phyloP scores from a whole-genome alignment of 2,113 vertebrate species.

The Eolophus roseicapilla region DNA sequence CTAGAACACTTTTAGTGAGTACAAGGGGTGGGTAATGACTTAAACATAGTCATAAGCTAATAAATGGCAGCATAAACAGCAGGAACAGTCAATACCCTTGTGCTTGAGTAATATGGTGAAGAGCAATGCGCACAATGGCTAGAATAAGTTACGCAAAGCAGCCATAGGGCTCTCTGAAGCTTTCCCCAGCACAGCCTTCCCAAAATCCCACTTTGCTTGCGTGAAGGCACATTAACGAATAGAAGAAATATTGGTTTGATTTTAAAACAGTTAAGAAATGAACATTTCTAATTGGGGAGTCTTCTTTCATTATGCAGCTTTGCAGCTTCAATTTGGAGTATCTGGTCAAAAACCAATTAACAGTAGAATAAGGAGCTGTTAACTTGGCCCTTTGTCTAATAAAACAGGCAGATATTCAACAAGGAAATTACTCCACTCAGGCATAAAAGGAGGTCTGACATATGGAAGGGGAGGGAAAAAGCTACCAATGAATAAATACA shows the following conservation, averaged over 20 bases:
- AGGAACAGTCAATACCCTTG: not conserved
- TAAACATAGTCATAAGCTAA: not conserved
- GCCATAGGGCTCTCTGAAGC: not conserved
- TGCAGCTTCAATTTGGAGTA: not conserved
- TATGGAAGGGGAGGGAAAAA: not conserved
- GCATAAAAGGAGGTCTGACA: not conserved
- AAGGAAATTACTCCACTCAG: not conserved
- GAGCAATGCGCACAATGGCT: not conserved
- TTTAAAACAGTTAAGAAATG: not conserved
- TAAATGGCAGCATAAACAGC: accelerated
- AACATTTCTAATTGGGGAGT: not conserved
- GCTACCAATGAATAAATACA: not conserved
- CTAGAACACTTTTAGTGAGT: not conserved
- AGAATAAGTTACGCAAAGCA: not conserved
- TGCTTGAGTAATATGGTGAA: not conserved
- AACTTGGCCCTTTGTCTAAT: not conserved
- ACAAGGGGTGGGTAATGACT: accelerated
- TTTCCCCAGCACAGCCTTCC: not conserved
- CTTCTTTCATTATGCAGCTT: not conserved
- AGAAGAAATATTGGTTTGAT: not conserved
- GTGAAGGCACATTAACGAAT: not conserved
- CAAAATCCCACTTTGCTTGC: not conserved
- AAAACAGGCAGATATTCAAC: not conserved
- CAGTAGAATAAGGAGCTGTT: not conserved
- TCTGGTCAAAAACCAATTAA: not conserved